phyloP scores from a whole-genome alignment of 2,888 invertebrate species.

The Glaucopsyche alexis region DNA sequence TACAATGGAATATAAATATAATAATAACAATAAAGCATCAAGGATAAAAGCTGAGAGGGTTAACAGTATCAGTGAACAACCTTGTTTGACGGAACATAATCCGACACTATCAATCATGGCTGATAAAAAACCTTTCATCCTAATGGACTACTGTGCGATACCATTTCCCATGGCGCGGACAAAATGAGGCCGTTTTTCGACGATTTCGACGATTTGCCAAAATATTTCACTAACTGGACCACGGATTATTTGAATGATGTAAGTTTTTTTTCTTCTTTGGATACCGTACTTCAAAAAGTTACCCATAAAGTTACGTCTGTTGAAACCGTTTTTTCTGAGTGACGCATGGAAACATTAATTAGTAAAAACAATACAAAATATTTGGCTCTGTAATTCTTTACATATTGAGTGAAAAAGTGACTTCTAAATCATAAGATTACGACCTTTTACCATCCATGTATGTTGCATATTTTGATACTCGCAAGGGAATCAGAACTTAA shows the following conservation, averaged over 20 bases:
- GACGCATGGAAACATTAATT: no score
- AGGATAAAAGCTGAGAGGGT: neutral
- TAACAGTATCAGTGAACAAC: constrained; percentile 29
- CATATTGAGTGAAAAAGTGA: no score
- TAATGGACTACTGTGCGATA: constrained; percentile 65
- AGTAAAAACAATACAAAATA: no score
- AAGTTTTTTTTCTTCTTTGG: constrained; percentile 39
- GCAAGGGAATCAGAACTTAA: no score
- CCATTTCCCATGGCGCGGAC: constrained; percentile 27
- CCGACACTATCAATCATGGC: constrained; percentile 43
- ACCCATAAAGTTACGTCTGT: no score
- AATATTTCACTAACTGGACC: constrained; percentile 48
- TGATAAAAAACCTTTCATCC: constrained; percentile 74
- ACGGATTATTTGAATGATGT: constrained; percentile 54
- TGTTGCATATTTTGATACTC: no score
- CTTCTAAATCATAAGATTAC: no score
- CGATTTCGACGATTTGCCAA: constrained; percentile 42
- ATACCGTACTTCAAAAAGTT: no score
- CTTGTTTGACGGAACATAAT: constrained; percentile 37
- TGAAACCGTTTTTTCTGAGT: no score
- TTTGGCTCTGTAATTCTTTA: no score
- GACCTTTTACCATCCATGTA: no score
- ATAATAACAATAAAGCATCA: neutral
- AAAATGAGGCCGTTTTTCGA: constrained; percentile 43
- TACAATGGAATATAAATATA: no score